Evolutionary conservation across 2,888 invertebrate genomes (phyloP).

Genomic region (Brachycybe producta): DNA sequence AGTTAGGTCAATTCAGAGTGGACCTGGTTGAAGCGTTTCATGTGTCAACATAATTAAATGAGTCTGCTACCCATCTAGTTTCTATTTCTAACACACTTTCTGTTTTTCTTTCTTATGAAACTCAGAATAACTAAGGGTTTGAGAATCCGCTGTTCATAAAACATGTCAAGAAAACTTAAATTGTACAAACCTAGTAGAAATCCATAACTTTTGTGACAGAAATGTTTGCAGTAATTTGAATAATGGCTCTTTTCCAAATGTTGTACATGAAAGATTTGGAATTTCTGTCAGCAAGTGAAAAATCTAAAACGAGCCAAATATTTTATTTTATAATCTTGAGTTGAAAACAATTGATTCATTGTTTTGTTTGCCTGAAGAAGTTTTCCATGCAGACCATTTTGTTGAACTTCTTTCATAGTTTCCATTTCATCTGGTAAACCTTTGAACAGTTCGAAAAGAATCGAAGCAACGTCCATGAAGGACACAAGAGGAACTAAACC

Average conservation of each 20-base stretch:
- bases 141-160: no score
- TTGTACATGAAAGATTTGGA: not conserved
- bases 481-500: slow-evolving; percentile 50
- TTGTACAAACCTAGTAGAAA: not conserved
- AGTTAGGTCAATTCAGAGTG: no score
- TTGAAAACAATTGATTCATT: no score
- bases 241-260: not conserved
- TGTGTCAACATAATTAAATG: no score
- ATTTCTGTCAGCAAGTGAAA: not conserved
- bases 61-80: no score
- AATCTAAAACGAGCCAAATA: not conserved
- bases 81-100: no score
- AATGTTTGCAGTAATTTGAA: not conserved
- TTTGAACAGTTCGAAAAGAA: slow-evolving; percentile 32
- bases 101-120: no score
- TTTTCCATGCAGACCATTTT: slow-evolving; percentile 53
- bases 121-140: no score
- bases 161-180: no score
- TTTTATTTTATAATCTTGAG: no score
- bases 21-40: no score
- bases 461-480: slow-evolving; percentile 30
- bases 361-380: slow-evolving; percentile 53
- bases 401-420: slow-evolving; percentile 29
- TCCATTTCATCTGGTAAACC: slow-evolving; percentile 26
- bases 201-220: not conserved